Conservation (phyloP, 2,888 invertebrate genomes). For the Ophion ventricosus region DNA sequence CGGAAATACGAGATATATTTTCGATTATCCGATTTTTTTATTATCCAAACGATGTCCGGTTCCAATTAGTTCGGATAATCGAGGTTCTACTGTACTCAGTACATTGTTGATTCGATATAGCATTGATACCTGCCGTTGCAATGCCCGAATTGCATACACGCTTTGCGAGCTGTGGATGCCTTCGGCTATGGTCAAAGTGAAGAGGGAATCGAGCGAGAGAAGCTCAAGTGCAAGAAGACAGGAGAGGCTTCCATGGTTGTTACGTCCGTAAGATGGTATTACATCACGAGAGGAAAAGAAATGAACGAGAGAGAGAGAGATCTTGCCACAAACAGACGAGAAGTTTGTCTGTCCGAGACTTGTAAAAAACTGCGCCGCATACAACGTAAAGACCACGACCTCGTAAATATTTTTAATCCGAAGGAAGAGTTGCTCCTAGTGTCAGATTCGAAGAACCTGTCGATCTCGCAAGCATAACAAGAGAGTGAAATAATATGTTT, state of each 20-base stretch:
- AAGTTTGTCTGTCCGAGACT: background rate
- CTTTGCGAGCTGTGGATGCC: too few species aligned
- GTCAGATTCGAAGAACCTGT: conserved; percentile 22
- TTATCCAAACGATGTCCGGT: too few species aligned
- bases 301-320: background rate
- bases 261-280: conserved; percentile 43
- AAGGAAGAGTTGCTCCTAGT: conserved; percentile 14
- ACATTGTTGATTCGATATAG: too few species aligned
- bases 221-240: conserved; percentile 7
- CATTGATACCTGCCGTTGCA: too few species aligned
- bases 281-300: conserved; percentile 27
- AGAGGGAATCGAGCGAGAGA: too few species aligned
- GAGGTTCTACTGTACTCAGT: too few species aligned
- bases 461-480: conserved; percentile 1
- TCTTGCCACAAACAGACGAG: conserved; percentile 1
- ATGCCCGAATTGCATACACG: too few species aligned
- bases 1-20: too few species aligned
- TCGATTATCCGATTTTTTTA: too few species aligned
- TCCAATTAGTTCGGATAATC: too few species aligned
- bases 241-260: conserved; percentile 44
- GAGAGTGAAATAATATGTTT: conserved; percentile 20
- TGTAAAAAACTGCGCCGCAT: background rate
- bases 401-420: conserved; percentile 55
- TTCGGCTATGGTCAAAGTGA: too few species aligned
- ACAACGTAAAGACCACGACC: conserved; percentile 30